Conservation (phyloP, 2,113 vertebrate genomes). For the Pygoscelis antarcticus region DNA sequence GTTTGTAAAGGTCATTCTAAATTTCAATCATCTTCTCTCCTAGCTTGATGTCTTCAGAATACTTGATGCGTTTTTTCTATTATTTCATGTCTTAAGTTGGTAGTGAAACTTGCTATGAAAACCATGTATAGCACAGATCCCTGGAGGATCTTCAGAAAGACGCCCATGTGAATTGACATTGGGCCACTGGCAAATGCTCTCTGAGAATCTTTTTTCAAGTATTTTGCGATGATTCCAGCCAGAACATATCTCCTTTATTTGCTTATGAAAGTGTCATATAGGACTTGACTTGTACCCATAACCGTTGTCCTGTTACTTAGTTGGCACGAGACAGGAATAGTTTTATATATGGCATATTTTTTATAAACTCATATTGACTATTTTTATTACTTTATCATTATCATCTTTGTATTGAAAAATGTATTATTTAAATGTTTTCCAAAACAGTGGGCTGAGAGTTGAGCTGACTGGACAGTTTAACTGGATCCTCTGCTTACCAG, state of each 20-base stretch:
- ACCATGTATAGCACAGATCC: neutral
- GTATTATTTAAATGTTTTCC: neutral
- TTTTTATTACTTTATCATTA: neutral
- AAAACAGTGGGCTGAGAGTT: neutral
- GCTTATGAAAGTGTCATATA: neutral
- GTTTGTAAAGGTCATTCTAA: constrained; percentile 20
- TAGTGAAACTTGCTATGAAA: neutral
- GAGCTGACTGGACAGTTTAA: neutral
- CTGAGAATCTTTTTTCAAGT: neutral
- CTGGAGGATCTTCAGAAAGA: neutral
- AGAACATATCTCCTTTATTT: neutral
- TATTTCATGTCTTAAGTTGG: neutral
- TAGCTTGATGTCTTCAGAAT: neutral
- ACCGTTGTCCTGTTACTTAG: neutral
- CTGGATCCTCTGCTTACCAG: neutral
- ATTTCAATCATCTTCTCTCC: neutral
- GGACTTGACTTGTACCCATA: neutral
- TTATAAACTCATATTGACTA: neutral
- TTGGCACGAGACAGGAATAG: neutral
- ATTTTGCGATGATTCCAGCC: neutral
- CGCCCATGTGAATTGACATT: neutral
- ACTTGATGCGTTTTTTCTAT: neutral
- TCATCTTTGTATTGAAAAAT: neutral
- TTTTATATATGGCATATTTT: neutral
- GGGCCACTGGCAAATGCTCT: neutral